These are phyloP conservation scores for Campylorhamphus procurvoides DNA, from an alignment of 2,113 vertebrate genomes.

Conservation along the genomic window DNA sequence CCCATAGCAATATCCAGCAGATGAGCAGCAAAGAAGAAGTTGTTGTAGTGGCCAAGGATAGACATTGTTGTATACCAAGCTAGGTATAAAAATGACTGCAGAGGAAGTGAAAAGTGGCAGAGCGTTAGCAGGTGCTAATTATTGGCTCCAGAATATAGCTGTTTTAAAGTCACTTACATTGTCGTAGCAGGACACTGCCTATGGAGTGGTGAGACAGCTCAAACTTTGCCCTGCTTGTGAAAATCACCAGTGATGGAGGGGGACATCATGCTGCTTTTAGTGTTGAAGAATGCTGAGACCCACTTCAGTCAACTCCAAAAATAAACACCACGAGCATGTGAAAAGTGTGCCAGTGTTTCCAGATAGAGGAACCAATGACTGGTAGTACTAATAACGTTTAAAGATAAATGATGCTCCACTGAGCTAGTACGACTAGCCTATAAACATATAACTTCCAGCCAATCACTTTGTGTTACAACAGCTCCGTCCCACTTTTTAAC, in stretches of 20 bases:
- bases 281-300: neutral
- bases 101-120: neutral
- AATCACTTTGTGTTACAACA: neutral
- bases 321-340: too few relatives aligned
- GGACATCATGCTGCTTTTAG: accelerated
- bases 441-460: neutral
- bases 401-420: neutral
- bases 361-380: neutral
- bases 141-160: accelerated
- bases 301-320: neutral
- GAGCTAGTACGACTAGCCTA: neutral
- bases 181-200: neutral
- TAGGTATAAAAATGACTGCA: conserved; percentile 93
- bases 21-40: conserved; percentile 98
- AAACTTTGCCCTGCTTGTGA: neutral
- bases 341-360: neutral
- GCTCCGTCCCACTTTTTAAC: neutral
- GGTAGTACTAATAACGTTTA: neutral
- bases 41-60: conserved; percentile 97
- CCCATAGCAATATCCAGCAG: conserved; percentile 98
- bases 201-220: neutral
- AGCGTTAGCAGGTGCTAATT: neutral
- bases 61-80: conserved; percentile 99
- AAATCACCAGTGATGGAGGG: neutral
- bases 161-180: neutral